These are phyloP conservation scores for Eustalomyia histrio DNA, from an alignment of 2,888 invertebrate species.

Conservation along the genomic window DNA sequence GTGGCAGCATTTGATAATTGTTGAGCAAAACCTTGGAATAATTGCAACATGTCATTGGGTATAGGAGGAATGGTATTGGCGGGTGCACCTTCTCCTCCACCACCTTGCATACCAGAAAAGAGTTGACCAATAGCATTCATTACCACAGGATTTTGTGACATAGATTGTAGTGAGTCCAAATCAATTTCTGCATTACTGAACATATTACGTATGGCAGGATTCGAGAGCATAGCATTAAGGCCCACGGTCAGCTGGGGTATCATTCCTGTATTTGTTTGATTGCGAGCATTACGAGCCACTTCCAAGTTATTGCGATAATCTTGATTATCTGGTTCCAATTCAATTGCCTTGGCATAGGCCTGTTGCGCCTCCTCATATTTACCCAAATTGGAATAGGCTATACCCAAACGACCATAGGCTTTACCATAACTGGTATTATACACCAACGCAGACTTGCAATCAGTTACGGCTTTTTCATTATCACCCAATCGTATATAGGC, in stretches of 20 bases:
- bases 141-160: conserved; percentile 74
- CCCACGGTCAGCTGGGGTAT: conserved; percentile 73
- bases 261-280: conserved; percentile 64
- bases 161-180: conserved; percentile 71
- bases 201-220: conserved; percentile 74
- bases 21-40: conserved; percentile 74
- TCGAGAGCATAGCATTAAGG: conserved; percentile 73
- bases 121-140: conserved; percentile 73
- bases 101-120: conserved; percentile 69
- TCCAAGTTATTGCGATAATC: conserved; percentile 93
- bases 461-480: conserved; percentile 90
- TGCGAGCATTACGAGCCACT: conserved; percentile 83
- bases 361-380: conserved; percentile 90
- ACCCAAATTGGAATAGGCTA: conserved; percentile 91
- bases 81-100: conserved; percentile 50
- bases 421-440: conserved; percentile 96
- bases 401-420: conserved; percentile 93
- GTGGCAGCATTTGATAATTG: conserved; percentile 70
- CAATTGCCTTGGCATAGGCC: conserved; percentile 92
- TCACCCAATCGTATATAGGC: conserved; percentile 94
- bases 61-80: conserved; percentile 63
- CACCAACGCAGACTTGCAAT: conserved; percentile 93
- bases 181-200: conserved; percentile 75
- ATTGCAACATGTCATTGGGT: conserved; percentile 73
- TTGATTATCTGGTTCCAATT: conserved; percentile 95